Evolutionary conservation across 2,797 vertebrate species (phyloP), one percentile per base, ranked within the genome.

Genomic region (Gephyroberyx darwinii): DNA sequence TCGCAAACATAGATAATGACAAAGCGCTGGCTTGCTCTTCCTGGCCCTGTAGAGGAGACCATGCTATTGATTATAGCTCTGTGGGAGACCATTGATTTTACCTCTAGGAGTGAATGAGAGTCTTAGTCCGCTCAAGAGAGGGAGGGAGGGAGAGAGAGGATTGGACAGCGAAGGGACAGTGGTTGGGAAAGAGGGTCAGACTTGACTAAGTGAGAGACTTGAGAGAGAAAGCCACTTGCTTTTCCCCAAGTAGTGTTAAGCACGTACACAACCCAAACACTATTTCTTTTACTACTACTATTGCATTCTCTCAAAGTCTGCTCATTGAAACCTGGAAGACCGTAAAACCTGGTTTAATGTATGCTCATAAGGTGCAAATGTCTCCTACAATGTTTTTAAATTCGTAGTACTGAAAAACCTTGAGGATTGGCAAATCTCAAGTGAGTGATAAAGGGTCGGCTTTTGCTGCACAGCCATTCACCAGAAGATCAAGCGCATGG

Each of bases 71-170:
- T 86, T 82, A 72, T 68, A 43, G 57, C 80, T 83, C 78, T 26
- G 86, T 69, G 80, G 83, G 85, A 77, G 86, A 78, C 63, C 83
- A 90, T 88, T 84, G 86, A 88, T 91, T 89, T 80, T 61, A 84
- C 80, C 77, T 86, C 61, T 8, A 65, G 54, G 69, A 83, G 65
- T 60, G 80, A 84, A 71, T 58, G 74, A 74, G 74, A 65, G 76
- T 77, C 79, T 58, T 69, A 82, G 77, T 77, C 81, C 73, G 81
- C 73, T 84, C 71, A 57, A 69, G 30, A 19, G 64, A 71, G 56
- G 76, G 77, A 75, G 65, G 57, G 64, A 69, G 56, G 26, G 26
- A 74, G 77, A 75, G 68, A 55, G 55, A 65, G 26, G 19, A 66
- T 68, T 78, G 65, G 72, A 65, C 77, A 69, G 76, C 70, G 68